Evolutionary conservation across 2,113 vertebrate species (phyloP), one percentile per base, ranked within the genome.

Genomic region (Ictalurus punctatus): DNA sequence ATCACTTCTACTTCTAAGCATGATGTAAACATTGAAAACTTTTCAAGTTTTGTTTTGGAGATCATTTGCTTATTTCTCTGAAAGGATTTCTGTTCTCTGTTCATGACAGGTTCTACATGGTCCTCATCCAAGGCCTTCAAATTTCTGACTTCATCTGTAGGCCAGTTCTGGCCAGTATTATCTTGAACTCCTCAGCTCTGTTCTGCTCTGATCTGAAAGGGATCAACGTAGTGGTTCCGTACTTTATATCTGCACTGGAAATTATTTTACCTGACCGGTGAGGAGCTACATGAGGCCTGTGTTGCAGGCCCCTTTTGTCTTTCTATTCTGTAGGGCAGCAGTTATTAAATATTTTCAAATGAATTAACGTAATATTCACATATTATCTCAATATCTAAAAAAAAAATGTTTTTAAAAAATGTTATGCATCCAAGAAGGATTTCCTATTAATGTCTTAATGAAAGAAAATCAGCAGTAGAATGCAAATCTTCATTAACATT

Each of bases 161-260:
- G 69, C 97, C 96, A 0, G 98, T 99, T 81, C 95, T 97, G 89
- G 97, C 97, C 93, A 97, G 97, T 92, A 94, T 99, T 92, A 97
- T 98, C 92, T 93, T 99, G 89, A 98, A 98, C 95, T 98, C 97
- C 40, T 96, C 97, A 91, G 93, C 96, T 89, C 95, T 99, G 92
- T 99, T 99, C 95, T 98, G 97, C 95, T 97, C 97, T 91, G 97
- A 99, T 94, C 95, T 99, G 91, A 97, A 96, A 91, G 98, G 98
- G 88, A 96, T 98, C 89, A 97, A 98, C 93, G 96, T 98, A 58
- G 95, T 99, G 92, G 96, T 98, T 92, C 97, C 97, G 23, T 96
- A 97, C 90, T 98, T 98, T 95, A 97, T 97, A 94, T 97, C 97
- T 30, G 97, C 97, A 91, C 95, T 99, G 92, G 97, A 99, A 95